Base-by-base conservation (phyloP, 2,888 invertebrate genomes). In the Heliconius charithonia region DNA sequence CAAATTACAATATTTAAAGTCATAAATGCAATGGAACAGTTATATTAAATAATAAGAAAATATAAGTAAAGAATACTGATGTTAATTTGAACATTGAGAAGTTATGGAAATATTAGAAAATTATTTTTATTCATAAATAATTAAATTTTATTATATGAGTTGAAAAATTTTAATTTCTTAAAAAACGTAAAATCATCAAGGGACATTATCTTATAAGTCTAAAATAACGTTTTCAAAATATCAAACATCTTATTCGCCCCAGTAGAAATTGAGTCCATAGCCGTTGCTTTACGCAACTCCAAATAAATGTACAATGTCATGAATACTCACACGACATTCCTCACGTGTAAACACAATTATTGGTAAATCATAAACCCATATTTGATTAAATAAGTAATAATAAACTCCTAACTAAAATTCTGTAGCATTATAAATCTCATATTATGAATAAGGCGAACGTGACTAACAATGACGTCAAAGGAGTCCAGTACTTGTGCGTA, bases 381-480 rank as follows among this genome's bases (percentile, higher is more conserved):
- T 51, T 69, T 69, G 16, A 25, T n/a, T 16, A 27, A 63, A 25
- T n/a, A 69, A 25, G 7, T 12, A 41, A n/a, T 29, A 67, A 37
- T 41, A 41, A n/a, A 41, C 7, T 69, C 27, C 25, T n/a, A 19
- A 19, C 16, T 27, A 69, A 25, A 69, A n/a, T 59, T 3, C 12
- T 59, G 3, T n/a, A 59, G 3, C n/a, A 22, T 37, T 41, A 25
- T 32, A 32, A 22, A n/a, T 51, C 56, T 9, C 51, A 65, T 65
- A 56, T 69, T 51, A 75, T 32, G 59, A 67, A 62, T 75, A 77
- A 62, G 37, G 66, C 37, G 32, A 62, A 70, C 56, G 62, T 79
- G 79, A 79, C 66, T 79, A 81, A 81, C 29, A 62, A 32, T 77
- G 70, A 79, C 79, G 75, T 72, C 77, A 76, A 79, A 79, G 81